Conservation (phyloP, 1,140 invertebrate genomes). For the Holotrichia oblita region DNA sequence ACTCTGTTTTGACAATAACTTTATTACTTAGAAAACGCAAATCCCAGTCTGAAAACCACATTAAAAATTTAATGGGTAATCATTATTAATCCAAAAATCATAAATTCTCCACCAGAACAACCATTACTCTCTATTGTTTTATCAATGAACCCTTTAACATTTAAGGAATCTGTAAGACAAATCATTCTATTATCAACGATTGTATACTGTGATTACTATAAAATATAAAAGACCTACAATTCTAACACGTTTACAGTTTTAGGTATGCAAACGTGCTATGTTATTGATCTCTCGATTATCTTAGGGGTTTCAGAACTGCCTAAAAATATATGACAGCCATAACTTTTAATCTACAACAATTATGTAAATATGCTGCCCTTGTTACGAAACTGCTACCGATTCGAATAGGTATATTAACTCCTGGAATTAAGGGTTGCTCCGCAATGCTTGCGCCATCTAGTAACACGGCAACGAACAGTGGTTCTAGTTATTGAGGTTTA, state of each 20-base stretch:
- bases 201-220: not conserved
- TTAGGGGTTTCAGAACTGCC: not conserved
- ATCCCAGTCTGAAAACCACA: too few species aligned
- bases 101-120: too few species aligned
- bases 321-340: constrained; percentile 23
- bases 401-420: constrained; percentile 10
- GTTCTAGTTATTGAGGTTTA: not conserved
- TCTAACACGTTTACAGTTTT: not conserved
- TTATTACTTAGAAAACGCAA: too few species aligned
- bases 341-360: constrained; percentile 35
- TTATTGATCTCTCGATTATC: not conserved
- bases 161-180: not conserved
- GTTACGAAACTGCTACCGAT: constrained; percentile 24
- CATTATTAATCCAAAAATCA: too few species aligned
- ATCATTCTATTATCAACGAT: not conserved
- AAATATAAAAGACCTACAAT: not conserved
- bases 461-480: not conserved
- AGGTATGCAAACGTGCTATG: not conserved
- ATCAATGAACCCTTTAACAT: not conserved
- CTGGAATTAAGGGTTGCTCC: not conserved
- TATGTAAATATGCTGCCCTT: constrained; percentile 31
- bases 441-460: not conserved
- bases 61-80: too few species aligned
- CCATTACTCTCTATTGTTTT: too few species aligned
- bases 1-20: too few species aligned